Base-by-base conservation (phyloP, 2,888 invertebrate species). In the Tenthredo amoena region DNA sequence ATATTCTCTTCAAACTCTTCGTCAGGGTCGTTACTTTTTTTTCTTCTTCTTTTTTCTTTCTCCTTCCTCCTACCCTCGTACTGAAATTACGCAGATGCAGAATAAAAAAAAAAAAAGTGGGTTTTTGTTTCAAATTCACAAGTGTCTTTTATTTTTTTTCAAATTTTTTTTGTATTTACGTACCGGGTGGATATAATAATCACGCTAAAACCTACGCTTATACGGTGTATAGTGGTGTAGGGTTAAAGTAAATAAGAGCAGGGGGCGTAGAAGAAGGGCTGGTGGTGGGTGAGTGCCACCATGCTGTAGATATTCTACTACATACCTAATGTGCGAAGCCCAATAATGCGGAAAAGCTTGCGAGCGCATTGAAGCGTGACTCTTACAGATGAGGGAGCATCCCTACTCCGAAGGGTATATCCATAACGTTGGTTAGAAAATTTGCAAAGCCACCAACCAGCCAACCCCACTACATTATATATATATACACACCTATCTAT, bases 271-370 rank as follows among this genome's bases (percentile, higher is more conserved):
- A 68, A 68, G 6, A 68, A 34, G 68, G 31, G 68, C 5, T 68
- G 26, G 2, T 31, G 34, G 9, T 31, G 15, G 15, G 31, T 15
- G 31, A 9, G 68, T 31, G 68, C 34, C 71, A 71, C 15, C 72
- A n/a, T 50, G 18, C n/a, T 43, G 43, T 21, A n/a, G 21, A 15
- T 76, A 12, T 47, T 47, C 47, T 47, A 47, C 47, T 50, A 76
- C 18, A 76, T n/a, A 43, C 5, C 26, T 43, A 43, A 50, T 37
- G 86, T 86, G 85, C 84, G 87, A 86, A 86, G 88, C 86, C 87
- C 87, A 87, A 89, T 87, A 88, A 87, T 85, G 84, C 86, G 89
- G 88, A 89, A 89, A 89, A 88, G 87, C 89, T 88, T 85, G 85
- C 88, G 86, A 87, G 86, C 87, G 86, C 88, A 89, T 62, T 87